phyloP scores from a whole-genome alignment of 2,113 vertebrate species.

The Acrocephalus kingi region DNA sequence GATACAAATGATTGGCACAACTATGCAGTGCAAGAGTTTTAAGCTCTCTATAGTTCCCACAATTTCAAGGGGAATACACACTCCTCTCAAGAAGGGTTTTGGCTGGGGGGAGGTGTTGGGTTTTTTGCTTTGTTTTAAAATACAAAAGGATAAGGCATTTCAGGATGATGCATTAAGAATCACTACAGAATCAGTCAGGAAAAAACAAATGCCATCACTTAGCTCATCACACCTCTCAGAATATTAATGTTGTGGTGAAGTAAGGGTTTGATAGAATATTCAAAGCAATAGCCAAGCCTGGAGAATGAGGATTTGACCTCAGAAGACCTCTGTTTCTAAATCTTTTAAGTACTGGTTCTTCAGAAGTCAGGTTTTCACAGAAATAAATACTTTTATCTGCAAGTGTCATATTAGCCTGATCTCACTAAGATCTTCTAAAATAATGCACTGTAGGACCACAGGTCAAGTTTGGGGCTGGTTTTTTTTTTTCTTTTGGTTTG shows the following conservation, averaged over 20 bases:
- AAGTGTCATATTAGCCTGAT: neutral
- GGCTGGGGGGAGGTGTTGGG: fast-evolving
- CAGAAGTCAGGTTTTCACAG: neutral
- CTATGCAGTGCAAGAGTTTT: neutral
- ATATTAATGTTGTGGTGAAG: neutral
- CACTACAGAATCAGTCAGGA: neutral
- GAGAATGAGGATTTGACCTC: neutral
- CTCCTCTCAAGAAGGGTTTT: neutral
- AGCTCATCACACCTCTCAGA: neutral
- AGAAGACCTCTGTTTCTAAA: neutral
- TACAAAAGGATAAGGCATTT: neutral
- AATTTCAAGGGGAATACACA: neutral
- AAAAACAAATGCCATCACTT: neutral
- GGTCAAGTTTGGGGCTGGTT: too few species aligned
- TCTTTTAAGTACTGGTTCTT: neutral
- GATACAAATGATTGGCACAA: neutral
- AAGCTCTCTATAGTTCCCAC: neutral
- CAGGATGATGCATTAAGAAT: neutral
- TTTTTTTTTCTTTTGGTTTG: neutral
- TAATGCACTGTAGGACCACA: neutral
- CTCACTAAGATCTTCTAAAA: neutral
- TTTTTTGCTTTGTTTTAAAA: neutral
- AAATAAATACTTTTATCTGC: neutral
- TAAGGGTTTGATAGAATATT: neutral
- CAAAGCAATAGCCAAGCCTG: neutral